Evolutionary conservation across 2,797 vertebrate species (phyloP).

Genomic region (Gobionotothen gibberifrons): DNA sequence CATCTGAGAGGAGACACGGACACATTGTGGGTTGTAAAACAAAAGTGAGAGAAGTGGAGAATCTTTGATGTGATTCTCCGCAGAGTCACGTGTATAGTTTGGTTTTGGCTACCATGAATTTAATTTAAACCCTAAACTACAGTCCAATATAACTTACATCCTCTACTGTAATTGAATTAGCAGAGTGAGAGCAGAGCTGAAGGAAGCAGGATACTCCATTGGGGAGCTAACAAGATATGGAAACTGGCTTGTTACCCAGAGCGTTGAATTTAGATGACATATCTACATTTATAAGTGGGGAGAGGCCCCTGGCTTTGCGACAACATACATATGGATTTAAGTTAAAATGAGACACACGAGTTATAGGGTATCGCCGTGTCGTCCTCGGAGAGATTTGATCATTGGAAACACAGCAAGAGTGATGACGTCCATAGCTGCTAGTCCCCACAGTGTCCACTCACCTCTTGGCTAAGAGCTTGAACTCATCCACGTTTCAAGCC

Average conservation of each 20-base stretch:
- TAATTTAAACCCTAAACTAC: slow-evolving; percentile 13
- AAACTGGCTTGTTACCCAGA: slow-evolving; percentile 40
- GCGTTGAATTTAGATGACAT: slow-evolving; percentile 25
- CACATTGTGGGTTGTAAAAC: background rate
- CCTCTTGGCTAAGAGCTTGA: slow-evolving; percentile 31
- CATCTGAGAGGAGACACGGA: slow-evolving; percentile 67
- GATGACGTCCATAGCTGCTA: slow-evolving; percentile 28
- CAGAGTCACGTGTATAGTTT: slow-evolving; percentile 24
- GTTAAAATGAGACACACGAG: slow-evolving; percentile 27
- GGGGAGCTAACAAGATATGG: slow-evolving; percentile 34
- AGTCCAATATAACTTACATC: slow-evolving; percentile 5
- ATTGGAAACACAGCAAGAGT: slow-evolving; percentile 30
- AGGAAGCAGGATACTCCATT: slow-evolving; percentile 40
- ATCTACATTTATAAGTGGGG: slow-evolving; percentile 29
- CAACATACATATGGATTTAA: slow-evolving; percentile 17
- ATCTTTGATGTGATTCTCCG: slow-evolving; percentile 28
- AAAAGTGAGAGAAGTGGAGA: slow-evolving; percentile 3
- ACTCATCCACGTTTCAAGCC: slow-evolving; percentile 36
- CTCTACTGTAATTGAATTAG: slow-evolving; percentile 40
- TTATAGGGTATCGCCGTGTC: slow-evolving; percentile 6
- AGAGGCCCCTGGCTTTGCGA: slow-evolving; percentile 22
- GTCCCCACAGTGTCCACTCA: slow-evolving; percentile 19
- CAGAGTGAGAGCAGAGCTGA: slow-evolving; percentile 33
- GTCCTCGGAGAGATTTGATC: slow-evolving; percentile 28
- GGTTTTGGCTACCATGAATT: slow-evolving; percentile 29